A percentile compares a stretch with the other conserved stretches of the same genome.
Conservation (phyloP, 2,113 vertebrate species). For the Nibea albiflora region DNA sequence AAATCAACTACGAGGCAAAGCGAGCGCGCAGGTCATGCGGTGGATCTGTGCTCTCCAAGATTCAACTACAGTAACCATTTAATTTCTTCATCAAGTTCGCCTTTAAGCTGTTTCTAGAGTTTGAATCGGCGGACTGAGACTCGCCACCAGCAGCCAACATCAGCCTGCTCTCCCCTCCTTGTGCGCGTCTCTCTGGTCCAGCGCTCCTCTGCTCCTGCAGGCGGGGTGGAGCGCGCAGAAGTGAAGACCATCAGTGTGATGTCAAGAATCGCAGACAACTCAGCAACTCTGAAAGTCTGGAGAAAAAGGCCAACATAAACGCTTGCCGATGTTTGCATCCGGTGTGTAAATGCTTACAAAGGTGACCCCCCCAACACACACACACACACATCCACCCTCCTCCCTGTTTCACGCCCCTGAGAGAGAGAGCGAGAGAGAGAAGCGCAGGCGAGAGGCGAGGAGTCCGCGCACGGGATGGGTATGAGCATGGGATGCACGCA, state of each 20-base stretch:
- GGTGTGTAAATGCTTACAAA: not conserved
- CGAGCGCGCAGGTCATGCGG: not conserved
- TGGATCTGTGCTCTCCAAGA: not conserved
- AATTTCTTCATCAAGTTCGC: not conserved
- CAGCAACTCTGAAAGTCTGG: slow-evolving; percentile 17
- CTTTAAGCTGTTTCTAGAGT: slow-evolving; percentile 28
- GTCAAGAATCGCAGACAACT: slow-evolving; percentile 7
- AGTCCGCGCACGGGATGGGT: slow-evolving; percentile 5
- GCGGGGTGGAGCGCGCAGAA: slow-evolving; percentile 65
- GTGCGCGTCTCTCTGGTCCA: slow-evolving; percentile 61
- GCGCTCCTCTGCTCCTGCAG: slow-evolving; percentile 57
- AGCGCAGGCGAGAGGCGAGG: not conserved
- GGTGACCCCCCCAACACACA: not conserved
- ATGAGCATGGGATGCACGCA: slow-evolving; percentile 7
- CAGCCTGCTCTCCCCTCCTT: slow-evolving; percentile 60
- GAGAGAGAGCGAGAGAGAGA: slow-evolving; percentile 2
- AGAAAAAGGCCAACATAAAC: not conserved
- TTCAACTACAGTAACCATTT: not conserved
- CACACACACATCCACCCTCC: too few relatives aligned
- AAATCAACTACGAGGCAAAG: not conserved
- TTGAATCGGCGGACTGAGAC: slow-evolving; percentile 34
- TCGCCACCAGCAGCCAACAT: slow-evolving; percentile 52
- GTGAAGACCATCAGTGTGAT: slow-evolving; percentile 50
- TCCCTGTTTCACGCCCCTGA: not conserved
- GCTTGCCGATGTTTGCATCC: not conserved